phyloP scores from a whole-genome alignment of 2,797 vertebrate genomes.

The Channa striata region DNA sequence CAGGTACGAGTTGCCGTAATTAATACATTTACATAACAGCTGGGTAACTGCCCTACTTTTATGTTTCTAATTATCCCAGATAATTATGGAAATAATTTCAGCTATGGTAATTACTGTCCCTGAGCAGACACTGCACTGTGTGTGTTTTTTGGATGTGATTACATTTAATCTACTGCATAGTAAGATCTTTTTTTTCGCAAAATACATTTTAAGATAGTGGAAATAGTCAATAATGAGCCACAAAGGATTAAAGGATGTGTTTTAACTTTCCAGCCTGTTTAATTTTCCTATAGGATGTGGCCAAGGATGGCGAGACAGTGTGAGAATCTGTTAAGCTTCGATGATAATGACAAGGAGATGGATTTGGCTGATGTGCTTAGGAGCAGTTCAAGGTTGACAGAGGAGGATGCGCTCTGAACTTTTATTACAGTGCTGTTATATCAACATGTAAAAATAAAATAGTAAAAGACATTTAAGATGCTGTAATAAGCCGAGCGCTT shows the following conservation, averaged over 20 bases:
- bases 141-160: too few relatives aligned
- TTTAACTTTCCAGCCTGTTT: constrained; percentile 2
- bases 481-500: too few relatives aligned
- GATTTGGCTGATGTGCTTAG: constrained; percentile 9
- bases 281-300: neutral
- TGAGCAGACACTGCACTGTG: too few relatives aligned
- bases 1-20: too few relatives aligned
- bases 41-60: constrained; percentile 37
- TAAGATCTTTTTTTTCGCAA: too few relatives aligned
- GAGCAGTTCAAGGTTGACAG: constrained; percentile 38
- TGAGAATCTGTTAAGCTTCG: constrained; percentile 18
- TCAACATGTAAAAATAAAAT: too few relatives aligned
- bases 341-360: constrained; percentile 3
- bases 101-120: constrained; percentile 37
- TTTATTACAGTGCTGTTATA: too few relatives aligned
- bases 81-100: constrained; percentile 48
- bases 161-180: too few relatives aligned
- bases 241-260: constrained; percentile 18
- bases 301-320: constrained; percentile 18
- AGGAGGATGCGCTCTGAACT: too few relatives aligned
- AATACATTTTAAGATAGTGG: neutral
- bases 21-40: neutral
- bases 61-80: constrained; percentile 32
- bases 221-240: constrained; percentile 17
- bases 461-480: too few relatives aligned